Conservation (phyloP, 1,140 invertebrate species). For the Eubasilissa regina region DNA sequence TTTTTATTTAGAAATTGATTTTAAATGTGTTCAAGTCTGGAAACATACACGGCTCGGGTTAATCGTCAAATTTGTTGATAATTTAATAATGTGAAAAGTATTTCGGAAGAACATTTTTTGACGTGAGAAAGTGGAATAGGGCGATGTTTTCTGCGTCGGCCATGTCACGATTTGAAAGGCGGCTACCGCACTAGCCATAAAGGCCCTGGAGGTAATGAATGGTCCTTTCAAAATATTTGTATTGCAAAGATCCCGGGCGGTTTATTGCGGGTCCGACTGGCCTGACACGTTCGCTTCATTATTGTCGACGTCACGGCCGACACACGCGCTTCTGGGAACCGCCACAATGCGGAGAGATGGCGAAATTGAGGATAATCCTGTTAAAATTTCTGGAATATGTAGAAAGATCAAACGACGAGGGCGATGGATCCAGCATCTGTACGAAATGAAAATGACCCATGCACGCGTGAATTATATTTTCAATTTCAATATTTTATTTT, state of each 20-base stretch:
- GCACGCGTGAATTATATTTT: too few relatives aligned
- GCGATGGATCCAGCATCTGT: too few relatives aligned
- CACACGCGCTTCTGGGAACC: constrained; percentile 45
- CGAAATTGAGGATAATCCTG: constrained; percentile 20
- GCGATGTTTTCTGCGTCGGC: neutral
- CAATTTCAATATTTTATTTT: too few relatives aligned
- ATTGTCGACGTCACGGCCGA: constrained; percentile 34
- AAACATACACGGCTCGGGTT: too few relatives aligned
- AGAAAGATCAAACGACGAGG: too few relatives aligned
- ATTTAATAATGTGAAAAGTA: too few relatives aligned
- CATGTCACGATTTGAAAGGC: neutral
- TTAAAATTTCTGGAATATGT: constrained; percentile 9
- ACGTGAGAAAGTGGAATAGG: too few relatives aligned
- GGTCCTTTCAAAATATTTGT: constrained; percentile 59
- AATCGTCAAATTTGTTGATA: too few relatives aligned
- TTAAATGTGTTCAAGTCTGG: too few relatives aligned
- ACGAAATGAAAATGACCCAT: too few relatives aligned
- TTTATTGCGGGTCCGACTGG: constrained; percentile 13
- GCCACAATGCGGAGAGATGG: constrained; percentile 2
- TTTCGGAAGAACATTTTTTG: too few relatives aligned
- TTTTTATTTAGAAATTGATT: too few relatives aligned
- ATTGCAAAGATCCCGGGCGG: constrained; percentile 39
- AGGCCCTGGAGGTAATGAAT: constrained; percentile 29
- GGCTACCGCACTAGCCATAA: constrained; percentile 21
- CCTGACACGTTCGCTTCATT: constrained; percentile 31